These are phyloP conservation scores for Epinotia demarniana DNA, from an alignment of 2,888 invertebrate species.

Conservation along the genomic window DNA sequence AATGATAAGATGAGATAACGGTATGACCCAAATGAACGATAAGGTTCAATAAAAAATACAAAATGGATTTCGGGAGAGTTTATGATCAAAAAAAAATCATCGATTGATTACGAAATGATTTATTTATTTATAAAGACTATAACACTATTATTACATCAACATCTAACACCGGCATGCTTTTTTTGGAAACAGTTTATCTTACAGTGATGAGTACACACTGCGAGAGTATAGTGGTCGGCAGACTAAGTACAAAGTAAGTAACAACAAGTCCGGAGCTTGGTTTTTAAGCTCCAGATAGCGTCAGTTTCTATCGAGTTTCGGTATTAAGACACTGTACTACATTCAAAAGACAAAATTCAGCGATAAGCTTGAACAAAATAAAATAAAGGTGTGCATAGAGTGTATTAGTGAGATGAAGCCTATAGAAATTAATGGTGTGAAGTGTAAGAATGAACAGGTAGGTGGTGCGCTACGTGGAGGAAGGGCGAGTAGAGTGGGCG, in stretches of 20 bases:
- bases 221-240: constrained; percentile 49
- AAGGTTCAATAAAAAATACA: constrained; percentile 26
- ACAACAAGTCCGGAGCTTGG: constrained; percentile 58
- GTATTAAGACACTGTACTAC: constrained; percentile 68
- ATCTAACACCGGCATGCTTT: constrained; percentile 71
- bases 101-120: constrained; percentile 25
- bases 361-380: constrained; percentile 68
- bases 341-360: constrained; percentile 68
- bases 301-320: constrained; percentile 53
- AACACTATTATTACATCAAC: constrained; percentile 55
- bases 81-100: constrained; percentile 20
- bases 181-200: constrained; percentile 51
- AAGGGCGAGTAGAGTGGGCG: constrained; percentile 69
- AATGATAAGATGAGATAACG: constrained; percentile 31
- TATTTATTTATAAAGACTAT: constrained; percentile 44
- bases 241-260: constrained; percentile 50
- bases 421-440: constrained; percentile 62
- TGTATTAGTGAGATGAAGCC: constrained; percentile 68
- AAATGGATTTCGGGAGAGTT: constrained; percentile 17
- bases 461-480: constrained; percentile 68
- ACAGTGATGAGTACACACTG: constrained; percentile 55
- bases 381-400: constrained; percentile 68
- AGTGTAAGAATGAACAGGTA: constrained; percentile 66
- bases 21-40: constrained; percentile 36
- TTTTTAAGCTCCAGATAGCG: constrained; percentile 58